These are phyloP conservation scores for Chironomus tepperi DNA, from an alignment of 1,140 invertebrate species.

Conservation along the genomic window DNA sequence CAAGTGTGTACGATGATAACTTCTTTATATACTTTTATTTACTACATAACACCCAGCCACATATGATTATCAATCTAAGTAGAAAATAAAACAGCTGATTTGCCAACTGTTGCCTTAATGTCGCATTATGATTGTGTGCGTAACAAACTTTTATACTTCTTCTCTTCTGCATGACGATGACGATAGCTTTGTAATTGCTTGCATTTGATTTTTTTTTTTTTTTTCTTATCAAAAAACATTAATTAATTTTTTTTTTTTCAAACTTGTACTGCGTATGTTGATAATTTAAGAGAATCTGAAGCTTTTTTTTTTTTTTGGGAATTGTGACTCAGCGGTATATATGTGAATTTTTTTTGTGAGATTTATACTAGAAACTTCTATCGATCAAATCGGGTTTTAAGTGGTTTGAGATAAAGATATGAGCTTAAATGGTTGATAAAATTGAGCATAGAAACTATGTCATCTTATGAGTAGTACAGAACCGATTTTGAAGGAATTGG, in stretches of 20 bases:
- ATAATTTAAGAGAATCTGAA: neutral
- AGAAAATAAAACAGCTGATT: conserved; percentile 12
- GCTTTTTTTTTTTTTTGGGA: too few relatives aligned
- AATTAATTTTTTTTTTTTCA: neutral
- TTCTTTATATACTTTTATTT: neutral
- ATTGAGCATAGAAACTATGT: too few relatives aligned
- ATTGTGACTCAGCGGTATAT: too few relatives aligned
- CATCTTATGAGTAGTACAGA: too few relatives aligned
- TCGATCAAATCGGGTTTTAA: too few relatives aligned
- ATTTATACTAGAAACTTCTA: too few relatives aligned
- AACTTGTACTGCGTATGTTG: neutral
- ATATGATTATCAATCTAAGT: conserved; percentile 19
- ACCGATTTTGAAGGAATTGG: too few relatives aligned
- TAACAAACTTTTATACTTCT: neutral
- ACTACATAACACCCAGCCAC: neutral
- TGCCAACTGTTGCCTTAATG: conserved; percentile 3
- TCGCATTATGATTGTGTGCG: neutral
- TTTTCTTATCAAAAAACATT: neutral
- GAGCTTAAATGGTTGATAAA: too few relatives aligned
- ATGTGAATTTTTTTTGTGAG: too few relatives aligned
- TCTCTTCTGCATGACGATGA: neutral
- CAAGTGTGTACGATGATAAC: conserved; percentile 10
- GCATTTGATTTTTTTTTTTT: neutral
- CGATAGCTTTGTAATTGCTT: neutral
- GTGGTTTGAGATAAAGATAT: too few relatives aligned